Evolutionary conservation across 1,140 invertebrate genomes (phyloP).

Genomic region (Tetramorium simillimum): DNA sequence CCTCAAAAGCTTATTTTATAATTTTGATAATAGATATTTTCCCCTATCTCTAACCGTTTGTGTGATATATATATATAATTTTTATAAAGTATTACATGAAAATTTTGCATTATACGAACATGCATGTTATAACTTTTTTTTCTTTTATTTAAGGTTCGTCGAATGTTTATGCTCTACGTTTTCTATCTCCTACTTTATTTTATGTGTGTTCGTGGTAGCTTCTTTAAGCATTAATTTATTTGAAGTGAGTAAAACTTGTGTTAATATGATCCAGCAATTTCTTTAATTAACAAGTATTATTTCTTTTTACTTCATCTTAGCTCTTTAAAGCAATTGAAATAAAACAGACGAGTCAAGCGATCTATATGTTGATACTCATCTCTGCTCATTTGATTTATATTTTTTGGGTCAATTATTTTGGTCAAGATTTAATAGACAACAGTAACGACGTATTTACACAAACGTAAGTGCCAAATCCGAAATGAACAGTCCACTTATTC

Average conservation of each 20-base stretch:
- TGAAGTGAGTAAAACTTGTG: conserved; percentile 15
- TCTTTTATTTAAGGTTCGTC: conserved; percentile 26
- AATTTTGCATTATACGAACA: background rate
- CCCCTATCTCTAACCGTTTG: no score
- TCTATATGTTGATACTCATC: background rate
- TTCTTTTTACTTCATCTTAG: background rate
- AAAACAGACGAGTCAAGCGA: background rate
- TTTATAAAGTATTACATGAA: background rate
- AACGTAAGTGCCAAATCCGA: conserved; percentile 10
- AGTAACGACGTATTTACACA: background rate
- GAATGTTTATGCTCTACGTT: conserved; percentile 8
- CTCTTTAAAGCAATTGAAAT: background rate
- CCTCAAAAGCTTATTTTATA: no score
- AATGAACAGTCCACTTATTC: background rate
- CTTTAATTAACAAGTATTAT: background rate
- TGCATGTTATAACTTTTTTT: background rate
- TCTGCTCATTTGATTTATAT: background rate
- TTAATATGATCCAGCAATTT: background rate
- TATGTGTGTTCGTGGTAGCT: background rate
- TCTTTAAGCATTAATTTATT: conserved; percentile 42
- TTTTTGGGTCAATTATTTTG: conserved; percentile 16
- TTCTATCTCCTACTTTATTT: background rate
- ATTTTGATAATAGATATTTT: no score
- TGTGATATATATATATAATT: background rate
- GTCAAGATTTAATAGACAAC: conserved; percentile 12